Conservation (phyloP, 2,888 invertebrate genomes). For the Hybos culiciformis region DNA sequence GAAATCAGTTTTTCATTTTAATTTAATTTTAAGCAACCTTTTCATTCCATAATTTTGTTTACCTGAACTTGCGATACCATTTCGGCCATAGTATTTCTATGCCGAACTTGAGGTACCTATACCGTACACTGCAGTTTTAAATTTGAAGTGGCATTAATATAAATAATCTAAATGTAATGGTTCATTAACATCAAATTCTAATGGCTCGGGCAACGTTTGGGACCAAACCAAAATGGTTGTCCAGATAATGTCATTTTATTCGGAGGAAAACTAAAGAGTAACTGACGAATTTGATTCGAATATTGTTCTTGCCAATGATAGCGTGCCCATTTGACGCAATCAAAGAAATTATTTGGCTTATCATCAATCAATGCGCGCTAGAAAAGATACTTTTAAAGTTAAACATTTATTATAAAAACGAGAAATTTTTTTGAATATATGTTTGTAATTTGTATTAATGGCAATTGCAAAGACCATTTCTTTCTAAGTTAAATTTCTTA, state of each 20-base stretch:
- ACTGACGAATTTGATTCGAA: conserved; percentile 86
- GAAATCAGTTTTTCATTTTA: no score
- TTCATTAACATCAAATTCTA: conserved; percentile 53
- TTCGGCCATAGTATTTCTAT: conserved; percentile 51
- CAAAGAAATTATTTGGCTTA: conserved; percentile 65
- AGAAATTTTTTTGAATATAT: no score
- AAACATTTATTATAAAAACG: no score
- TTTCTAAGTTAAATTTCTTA: no score
- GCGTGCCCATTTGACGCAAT: conserved; percentile 83
- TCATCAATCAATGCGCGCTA: conserved; percentile 81
- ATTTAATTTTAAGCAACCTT: no score
- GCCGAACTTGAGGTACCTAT: conserved; percentile 56
- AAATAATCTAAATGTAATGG: conserved; percentile 82
- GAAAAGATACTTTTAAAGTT: no score
- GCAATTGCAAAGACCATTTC: no score
- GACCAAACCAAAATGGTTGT: conserved; percentile 95
- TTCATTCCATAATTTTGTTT: no score
- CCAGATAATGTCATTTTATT: conserved; percentile 77
- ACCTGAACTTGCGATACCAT: conserved; percentile 49
- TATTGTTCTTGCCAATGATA: conserved; percentile 85
- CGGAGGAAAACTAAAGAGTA: conserved; percentile 93
- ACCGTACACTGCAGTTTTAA: conserved; percentile 72
- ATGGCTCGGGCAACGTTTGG: conserved; percentile 87
- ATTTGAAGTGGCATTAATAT: conserved; percentile 81
- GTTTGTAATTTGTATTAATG: no score